Conservation (phyloP, 2,797 vertebrate genomes). For the Etheostoma nigrum region DNA sequence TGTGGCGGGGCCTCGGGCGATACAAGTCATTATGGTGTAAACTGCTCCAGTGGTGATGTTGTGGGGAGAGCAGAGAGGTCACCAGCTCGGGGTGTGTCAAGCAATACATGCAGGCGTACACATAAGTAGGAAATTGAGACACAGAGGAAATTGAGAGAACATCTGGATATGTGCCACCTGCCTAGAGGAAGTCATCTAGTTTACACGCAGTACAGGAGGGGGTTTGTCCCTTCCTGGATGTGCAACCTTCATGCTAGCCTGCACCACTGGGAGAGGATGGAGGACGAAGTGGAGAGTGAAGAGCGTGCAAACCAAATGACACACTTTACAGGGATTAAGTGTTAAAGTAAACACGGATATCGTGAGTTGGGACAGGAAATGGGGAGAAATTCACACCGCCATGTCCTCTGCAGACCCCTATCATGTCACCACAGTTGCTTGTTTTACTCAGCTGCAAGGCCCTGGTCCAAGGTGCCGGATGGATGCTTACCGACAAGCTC, state of each 20-base stretch:
- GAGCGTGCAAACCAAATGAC: slow-evolving; percentile 83
- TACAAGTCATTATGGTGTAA: slow-evolving; percentile 88
- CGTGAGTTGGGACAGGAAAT: slow-evolving; percentile 73
- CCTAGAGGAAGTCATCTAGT: slow-evolving; percentile 86
- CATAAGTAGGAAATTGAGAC: slow-evolving; percentile 45
- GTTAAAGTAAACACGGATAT: slow-evolving; percentile 81
- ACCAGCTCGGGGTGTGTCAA: slow-evolving; percentile 71
- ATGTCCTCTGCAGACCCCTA: slow-evolving; percentile 51
- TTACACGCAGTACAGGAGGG: slow-evolving; percentile 79
- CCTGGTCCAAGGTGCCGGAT: slow-evolving; percentile 37
- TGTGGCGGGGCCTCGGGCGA: slow-evolving; percentile 84
- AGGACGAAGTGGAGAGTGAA: slow-evolving; percentile 80
- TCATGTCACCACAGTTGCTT: slow-evolving; percentile 71
- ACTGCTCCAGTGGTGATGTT: slow-evolving; percentile 81
- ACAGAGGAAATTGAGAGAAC: slow-evolving; percentile 80
- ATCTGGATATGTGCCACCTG: slow-evolving; percentile 85
- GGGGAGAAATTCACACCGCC: slow-evolving; percentile 62
- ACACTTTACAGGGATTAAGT: slow-evolving; percentile 79
- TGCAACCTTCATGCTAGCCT: slow-evolving; percentile 80
- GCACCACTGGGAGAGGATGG: slow-evolving; percentile 78
- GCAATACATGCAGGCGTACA: slow-evolving; percentile 67
- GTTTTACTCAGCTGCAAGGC: slow-evolving; percentile 65
- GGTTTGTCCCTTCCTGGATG: slow-evolving; percentile 81
- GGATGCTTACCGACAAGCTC: slow-evolving; percentile 48
- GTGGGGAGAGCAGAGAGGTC: slow-evolving; percentile 76